Percentiles rank a stretch among this genome's conserved stretches.
Evolutionary conservation across 2,113 vertebrate genomes (phyloP).

Genomic region (Cyprinodon variegatus): DNA sequence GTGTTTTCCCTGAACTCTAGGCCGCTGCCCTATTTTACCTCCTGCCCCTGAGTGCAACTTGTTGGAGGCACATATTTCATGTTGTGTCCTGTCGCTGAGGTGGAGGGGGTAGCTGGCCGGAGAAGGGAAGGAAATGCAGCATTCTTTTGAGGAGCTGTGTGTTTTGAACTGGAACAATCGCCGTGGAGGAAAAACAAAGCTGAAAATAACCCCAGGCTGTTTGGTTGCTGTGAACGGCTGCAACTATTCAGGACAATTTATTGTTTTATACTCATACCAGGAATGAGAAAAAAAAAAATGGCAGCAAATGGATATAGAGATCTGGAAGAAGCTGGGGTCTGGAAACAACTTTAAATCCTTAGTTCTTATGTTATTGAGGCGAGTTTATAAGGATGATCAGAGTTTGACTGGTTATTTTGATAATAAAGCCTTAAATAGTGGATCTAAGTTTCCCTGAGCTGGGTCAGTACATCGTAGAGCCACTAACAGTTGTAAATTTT

Average conservation of each 20-base stretch:
- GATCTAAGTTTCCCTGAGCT: too few species aligned
- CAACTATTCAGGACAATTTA: conserved; percentile 16
- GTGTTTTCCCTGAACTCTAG: conserved; percentile 30
- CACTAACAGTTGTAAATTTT: background rate
- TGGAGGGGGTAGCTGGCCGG: conserved; percentile 21
- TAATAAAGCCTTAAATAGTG: background rate
- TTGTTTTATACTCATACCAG: conserved; percentile 55
- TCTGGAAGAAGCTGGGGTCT: background rate
- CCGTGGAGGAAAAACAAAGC: conserved; percentile 68
- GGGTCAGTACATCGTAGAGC: too few species aligned
- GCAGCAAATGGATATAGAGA: conserved; percentile 3
- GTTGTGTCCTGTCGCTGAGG: conserved; percentile 58
- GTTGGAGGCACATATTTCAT: conserved; percentile 57
- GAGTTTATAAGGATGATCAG: background rate
- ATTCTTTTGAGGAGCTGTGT: conserved; percentile 72
- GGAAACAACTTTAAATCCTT: background rate
- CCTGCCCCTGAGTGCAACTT: conserved; percentile 23
- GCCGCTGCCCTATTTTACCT: conserved; percentile 9
- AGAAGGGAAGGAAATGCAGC: conserved; percentile 72
- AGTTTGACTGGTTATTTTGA: background rate
- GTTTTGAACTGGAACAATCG: conserved; percentile 72
- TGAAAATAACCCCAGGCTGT: conserved; percentile 66
- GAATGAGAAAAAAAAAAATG: conserved; percentile 4
- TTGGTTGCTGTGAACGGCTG: conserved; percentile 33
- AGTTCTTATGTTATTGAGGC: background rate